A percentile compares a stretch with the other conserved stretches of the same genome.
phyloP scores from a whole-genome alignment of 2,797 vertebrate species.

The Sebastes trivittatus region DNA sequence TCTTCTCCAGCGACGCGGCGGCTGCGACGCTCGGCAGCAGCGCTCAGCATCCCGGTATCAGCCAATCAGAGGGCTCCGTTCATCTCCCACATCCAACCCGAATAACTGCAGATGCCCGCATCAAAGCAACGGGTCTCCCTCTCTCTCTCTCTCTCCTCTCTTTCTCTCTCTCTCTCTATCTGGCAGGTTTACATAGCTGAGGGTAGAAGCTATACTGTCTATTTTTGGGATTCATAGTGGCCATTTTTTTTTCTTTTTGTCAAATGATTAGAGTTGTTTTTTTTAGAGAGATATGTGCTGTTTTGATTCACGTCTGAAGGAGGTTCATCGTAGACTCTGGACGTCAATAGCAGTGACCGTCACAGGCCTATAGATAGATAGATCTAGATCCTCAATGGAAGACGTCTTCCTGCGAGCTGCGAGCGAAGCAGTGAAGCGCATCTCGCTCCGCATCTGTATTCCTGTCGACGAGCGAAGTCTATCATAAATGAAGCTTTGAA shows the following conservation, averaged over 20 bases:
- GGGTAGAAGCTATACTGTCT: conserved; percentile 56
- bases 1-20: too few relatives aligned
- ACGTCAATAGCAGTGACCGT: conserved; percentile 21
- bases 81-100: conserved; percentile 71
- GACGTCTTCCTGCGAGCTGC: conserved; percentile 56
- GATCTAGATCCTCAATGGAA: conserved; percentile 69
- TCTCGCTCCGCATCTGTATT: conserved; percentile 30
- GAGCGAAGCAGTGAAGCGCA: conserved; percentile 47
- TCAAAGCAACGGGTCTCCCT: conserved; percentile 50
- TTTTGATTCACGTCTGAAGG: background rate
- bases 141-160: background rate
- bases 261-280: background rate
- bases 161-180: background rate
- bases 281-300: background rate
- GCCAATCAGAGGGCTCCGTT: conserved; percentile 68
- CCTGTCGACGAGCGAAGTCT: conserved; percentile 29
- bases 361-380: background rate
- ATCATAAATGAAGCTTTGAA: conserved; percentile 38
- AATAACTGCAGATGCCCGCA: conserved; percentile 81
- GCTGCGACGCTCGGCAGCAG: too few relatives aligned
- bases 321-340: background rate
- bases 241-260: conserved; percentile 36
- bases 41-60: conserved; percentile 10
- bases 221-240: conserved; percentile 69
- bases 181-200: conserved; percentile 39